Conservation (phyloP, 2,113 vertebrate genomes). For the Galeopterus variegatus region DNA sequence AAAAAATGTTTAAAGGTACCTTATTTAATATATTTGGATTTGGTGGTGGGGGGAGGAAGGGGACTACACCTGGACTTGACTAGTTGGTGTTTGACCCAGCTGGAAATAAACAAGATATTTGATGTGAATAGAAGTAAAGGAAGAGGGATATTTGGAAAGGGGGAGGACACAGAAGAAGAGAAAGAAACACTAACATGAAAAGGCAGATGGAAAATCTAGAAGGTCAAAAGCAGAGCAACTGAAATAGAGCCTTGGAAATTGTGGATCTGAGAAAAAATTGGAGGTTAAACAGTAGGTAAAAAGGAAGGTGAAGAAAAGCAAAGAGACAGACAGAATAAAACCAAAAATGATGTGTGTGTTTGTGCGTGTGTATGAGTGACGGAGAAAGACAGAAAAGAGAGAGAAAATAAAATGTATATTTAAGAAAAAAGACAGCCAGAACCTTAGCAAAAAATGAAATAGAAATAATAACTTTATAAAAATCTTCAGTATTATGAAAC, state of each 20-base stretch:
- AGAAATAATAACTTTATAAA: neutral
- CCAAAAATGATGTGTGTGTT: neutral
- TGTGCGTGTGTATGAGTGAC: too few species aligned
- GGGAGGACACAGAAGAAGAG: too few species aligned
- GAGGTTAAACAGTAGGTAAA: conserved; percentile 6
- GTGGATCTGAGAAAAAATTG: conserved; percentile 31
- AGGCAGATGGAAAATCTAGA: conserved; percentile 20
- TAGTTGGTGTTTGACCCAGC: neutral
- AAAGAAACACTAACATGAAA: neutral
- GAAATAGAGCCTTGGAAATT: conserved; percentile 40
- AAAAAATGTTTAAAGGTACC: neutral
- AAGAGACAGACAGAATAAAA: conserved; percentile 26
- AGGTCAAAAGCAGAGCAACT: conserved; percentile 16
- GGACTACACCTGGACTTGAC: neutral
- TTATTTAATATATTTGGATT: neutral
- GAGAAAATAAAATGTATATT: neutral
- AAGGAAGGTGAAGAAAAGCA: neutral
- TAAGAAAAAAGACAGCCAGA: neutral
- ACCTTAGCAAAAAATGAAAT: neutral
- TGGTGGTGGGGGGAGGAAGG: neutral
- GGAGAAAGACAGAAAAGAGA: neutral
- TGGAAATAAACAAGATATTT: conserved; percentile 13
- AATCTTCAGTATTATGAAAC: neutral
- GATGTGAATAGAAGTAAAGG: neutral
- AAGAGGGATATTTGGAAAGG: neutral